These are phyloP conservation scores for Emydoidea blandingii DNA, from an alignment of 2,797 vertebrate genomes.

Conservation along the genomic window DNA sequence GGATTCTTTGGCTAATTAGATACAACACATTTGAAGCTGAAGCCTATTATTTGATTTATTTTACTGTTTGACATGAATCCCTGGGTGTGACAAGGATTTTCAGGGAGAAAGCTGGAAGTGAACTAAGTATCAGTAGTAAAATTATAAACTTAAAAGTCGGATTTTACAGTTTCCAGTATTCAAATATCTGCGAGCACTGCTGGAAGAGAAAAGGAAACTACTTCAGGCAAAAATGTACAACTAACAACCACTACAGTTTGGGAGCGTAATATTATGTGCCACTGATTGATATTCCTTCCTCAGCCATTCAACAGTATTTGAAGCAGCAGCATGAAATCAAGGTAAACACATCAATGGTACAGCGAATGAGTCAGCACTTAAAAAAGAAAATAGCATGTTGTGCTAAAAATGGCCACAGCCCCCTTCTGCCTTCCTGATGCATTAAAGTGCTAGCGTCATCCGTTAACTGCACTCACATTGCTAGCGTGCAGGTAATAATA, in stretches of 20 bases:
- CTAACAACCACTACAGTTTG: constrained; percentile 4
- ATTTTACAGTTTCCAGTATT: neutral
- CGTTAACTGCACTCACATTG: constrained; percentile 27
- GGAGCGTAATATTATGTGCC: constrained; percentile 4
- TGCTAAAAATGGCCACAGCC: constrained; percentile 69
- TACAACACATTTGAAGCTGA: neutral
- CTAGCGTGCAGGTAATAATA: constrained; percentile 48
- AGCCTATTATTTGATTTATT: constrained; percentile 49
- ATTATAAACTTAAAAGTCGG: neutral
- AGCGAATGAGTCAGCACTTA: constrained; percentile 69
- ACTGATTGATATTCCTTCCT: constrained; percentile 63
- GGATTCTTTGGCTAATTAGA: constrained; percentile 47
- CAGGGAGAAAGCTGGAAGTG: neutral
- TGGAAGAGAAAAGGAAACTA: neutral
- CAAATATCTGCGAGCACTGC: constrained; percentile 30
- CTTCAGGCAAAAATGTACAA: constrained; percentile 16
- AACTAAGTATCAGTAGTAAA: neutral
- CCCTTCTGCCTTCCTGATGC: constrained; percentile 63
- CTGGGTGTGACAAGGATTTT: constrained; percentile 24
- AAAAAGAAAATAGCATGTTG: constrained; percentile 65
- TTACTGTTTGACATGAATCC: neutral
- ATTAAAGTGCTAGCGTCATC: constrained; percentile 52
- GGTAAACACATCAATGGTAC: constrained; percentile 64
- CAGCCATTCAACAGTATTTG: constrained; percentile 42
- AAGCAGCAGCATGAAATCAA: constrained; percentile 54